Evolutionary conservation across 2,888 invertebrate genomes (phyloP), one percentile per base, ranked within the genome.

Genomic region (Amblyteles armatorius): DNA sequence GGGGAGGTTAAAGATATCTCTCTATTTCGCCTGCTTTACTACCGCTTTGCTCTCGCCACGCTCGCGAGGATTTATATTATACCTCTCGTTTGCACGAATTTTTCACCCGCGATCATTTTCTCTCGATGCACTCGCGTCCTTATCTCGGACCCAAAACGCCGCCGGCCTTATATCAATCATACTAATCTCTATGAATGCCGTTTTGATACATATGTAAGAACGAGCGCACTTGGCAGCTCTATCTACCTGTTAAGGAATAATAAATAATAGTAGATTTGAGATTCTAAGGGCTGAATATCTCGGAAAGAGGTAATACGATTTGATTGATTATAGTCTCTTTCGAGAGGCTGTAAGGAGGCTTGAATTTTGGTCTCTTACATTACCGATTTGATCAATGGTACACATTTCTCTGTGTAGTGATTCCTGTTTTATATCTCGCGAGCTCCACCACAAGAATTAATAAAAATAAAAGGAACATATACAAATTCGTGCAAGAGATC

Each of bases 1-100:
- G 48, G 16, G n/a, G 63, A 13, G 29, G 33, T 29, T 29, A 16
- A 63, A 63, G 63, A 85, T 82, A 84, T 79, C 84, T 84, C 81
- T 84, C 78, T 79, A 74, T 79, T 84, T 82, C 78, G 69, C 50
- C 48, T 48, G 71, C n/a, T 22, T 60, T 48, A 48, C 44, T 48
- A 48, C 44, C 44, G 44, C 44, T 16, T 48, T 60, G 29, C 60
- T 29, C 60, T 60, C 22, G 60, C 29, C 16, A 63, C 63, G n/a
- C 29, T 68, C 50, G 22, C 36, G 48, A 33, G 13, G 22, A 57
- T 57, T 48, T 48, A 48, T 48, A 4, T 48, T 48, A 13, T 57
- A 26, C 57, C 57, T 3, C 26, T 57, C 57, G 57, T 57, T 26
- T 57, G 22, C 13, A 26, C 26, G 13, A 57, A 26, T 57, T 57